These are phyloP conservation scores for Vimba vimba DNA, from an alignment of 2,113 vertebrate genomes.

Conservation along the genomic window DNA sequence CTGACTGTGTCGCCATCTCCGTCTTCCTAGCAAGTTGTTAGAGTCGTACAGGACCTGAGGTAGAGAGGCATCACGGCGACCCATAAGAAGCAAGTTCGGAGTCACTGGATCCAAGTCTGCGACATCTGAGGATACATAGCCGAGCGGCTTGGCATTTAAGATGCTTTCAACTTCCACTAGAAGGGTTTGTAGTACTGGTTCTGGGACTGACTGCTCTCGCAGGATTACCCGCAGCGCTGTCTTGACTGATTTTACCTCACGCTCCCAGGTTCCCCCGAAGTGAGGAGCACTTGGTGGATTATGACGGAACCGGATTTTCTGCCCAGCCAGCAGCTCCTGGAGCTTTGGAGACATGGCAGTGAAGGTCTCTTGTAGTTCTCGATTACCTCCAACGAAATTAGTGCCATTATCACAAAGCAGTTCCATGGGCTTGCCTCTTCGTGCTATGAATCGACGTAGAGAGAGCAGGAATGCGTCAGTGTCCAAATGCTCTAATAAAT, in stretches of 20 bases:
- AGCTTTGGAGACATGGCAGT: background rate
- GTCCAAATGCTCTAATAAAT: background rate
- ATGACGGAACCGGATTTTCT: background rate
- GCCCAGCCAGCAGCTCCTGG: background rate
- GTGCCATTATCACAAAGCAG: background rate
- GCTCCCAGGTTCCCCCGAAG: background rate
- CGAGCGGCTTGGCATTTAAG: conserved; percentile 37
- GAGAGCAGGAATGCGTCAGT: background rate
- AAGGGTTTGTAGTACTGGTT: background rate
- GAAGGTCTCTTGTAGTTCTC: background rate
- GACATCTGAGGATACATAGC: conserved; percentile 26
- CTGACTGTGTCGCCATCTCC: background rate
- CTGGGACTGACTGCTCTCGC: background rate
- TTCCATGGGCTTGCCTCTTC: background rate
- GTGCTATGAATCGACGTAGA: background rate
- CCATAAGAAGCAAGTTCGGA: conserved; percentile 38
- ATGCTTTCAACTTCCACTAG: conserved; percentile 38
- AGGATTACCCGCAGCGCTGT: background rate
- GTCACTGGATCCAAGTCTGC: conserved; percentile 42
- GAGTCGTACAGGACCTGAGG: conserved; percentile 31
- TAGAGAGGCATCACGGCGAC: conserved; percentile 35
- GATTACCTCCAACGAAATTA: background rate
- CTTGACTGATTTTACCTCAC: background rate
- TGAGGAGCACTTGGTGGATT: background rate
- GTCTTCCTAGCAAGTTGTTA: conserved; percentile 6